A percentile compares a stretch with the other conserved stretches of the same genome.
phyloP scores from a whole-genome alignment of 2,797 vertebrate genomes.

The Onychomys arenicola region DNA sequence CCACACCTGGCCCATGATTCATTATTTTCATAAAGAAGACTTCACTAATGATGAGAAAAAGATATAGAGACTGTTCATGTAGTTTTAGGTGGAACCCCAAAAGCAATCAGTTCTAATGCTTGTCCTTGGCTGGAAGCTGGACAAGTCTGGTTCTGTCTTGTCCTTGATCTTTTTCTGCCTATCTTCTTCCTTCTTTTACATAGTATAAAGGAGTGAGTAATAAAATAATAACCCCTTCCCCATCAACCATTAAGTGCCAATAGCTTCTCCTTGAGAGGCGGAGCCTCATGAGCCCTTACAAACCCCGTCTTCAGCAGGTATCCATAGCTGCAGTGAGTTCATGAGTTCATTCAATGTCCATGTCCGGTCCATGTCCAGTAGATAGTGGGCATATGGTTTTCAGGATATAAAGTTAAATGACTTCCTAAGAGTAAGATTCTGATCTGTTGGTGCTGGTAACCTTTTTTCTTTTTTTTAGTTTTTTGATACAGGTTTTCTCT shows the following conservation, averaged over 20 bases:
- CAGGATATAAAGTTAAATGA: conserved; percentile 16
- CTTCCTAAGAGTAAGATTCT: background rate
- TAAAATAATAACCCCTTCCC: background rate
- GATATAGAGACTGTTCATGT: background rate
- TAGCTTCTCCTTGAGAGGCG: background rate
- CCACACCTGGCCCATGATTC: background rate
- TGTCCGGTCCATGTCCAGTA: background rate
- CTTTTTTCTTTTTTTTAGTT: too few relatives aligned
- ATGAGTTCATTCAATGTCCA: background rate
- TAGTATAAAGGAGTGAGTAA: too few relatives aligned
- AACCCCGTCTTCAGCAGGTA: background rate
- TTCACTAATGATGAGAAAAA: background rate
- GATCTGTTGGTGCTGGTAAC: background rate
- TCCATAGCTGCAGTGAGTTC: background rate
- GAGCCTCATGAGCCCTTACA: background rate
- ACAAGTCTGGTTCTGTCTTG: background rate
- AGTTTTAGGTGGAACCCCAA: background rate
- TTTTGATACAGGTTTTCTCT: too few relatives aligned
- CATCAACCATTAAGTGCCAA: background rate
- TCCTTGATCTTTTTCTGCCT: background rate
- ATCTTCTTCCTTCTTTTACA: background rate
- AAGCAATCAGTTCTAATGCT: background rate
- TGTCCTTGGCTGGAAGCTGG: background rate
- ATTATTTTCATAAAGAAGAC: background rate
- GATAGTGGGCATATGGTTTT: background rate